Evolutionary conservation across 2,797 vertebrate genomes (phyloP), one percentile per base, ranked within the genome.

Genomic region (Aulostomus chinensis): DNA sequence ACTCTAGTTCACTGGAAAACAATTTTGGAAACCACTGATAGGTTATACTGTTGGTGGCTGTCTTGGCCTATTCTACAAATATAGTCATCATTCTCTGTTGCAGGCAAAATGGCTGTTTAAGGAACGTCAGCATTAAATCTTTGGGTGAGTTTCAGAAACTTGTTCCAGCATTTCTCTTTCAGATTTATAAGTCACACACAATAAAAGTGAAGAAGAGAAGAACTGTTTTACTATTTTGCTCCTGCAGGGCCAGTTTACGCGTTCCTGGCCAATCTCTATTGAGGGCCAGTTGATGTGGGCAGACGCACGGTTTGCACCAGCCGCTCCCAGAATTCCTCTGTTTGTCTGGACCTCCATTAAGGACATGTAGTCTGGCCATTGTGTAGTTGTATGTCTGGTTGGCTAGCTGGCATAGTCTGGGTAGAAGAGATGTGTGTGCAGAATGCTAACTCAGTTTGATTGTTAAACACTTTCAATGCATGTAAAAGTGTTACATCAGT

Each of bases 211-310:
- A 58, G 37, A 76, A 61, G 73, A 73, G 78, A 78, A 81, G 63
- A 46, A 59, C 57, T 25, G 41, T 82, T 86, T 78, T 72, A 81
- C 68, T 50, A 34, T 80, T 84, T 78, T 33, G 66, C 75, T 78
- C 82, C 73, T 61, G 65, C 68, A 22, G 57, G 30, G 81, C 58
- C 76, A 58, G 66, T 86, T 82, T 82, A 85, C 76, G 81, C 74
- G 58, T 81, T 84, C 65, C 68, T 80, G 80, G 79, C 77, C 84
- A 83, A 72, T 83, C 82, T 83, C 79, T 84, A 68, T 84, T 81
- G 69, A 86, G 68, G 52, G 48, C 54, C 4, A 69, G 30, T 73
- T 81, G 78, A 83, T 85, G 75, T 69, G 79, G 73, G 63, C 78
- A 85, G 86, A 87, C 79, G 56, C 62, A 61, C 38, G 55, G 43